Base-by-base conservation (phyloP, 2,113 vertebrate genomes). In the Probosciger aterrimus region DNA sequence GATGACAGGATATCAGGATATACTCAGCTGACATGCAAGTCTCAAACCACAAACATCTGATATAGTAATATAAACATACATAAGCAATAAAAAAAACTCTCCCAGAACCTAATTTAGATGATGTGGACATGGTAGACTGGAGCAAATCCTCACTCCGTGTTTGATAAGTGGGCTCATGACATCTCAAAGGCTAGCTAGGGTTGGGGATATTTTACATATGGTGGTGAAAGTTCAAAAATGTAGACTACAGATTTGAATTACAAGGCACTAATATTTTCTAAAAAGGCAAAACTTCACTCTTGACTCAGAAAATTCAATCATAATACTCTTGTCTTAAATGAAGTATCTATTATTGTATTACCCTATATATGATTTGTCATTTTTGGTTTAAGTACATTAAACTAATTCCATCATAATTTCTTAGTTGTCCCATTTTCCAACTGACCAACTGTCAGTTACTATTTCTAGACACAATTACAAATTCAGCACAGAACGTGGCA, bases 401-500 rank as follows among this genome's bases (percentile, higher is more conserved):
- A 60, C 17, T 69, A 69, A 82, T 39, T 68, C 37, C 63, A 93
- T 44, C 37, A 31, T 73, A 24, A 73, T 76, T 91, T 73, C 53
- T 77, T 83, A 41, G 39, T 9, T 77, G 94, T 70, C 86, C 90
- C 59, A 63, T 90, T 93, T 95, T 94, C 79, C 82, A 90, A 1
- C 24, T 94, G 95, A 93, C 92, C 95, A 94, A 69, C 85, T 94
- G 94, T 67, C 68, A 52, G 67, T 30, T 94, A 74, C 92, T 93
- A 87, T 93, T 95, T 88, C 59, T 63, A 91, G 94, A 57, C 37
- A 63, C 7, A 11, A 71, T 78, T 50, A 70, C 59, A 83, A 90
- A 88, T 46, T 52, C 79, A 92, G 67, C 68, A 55, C 71, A 76
- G 82, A 83, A 60, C 0, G 0, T 60, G 71, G 76, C 82, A 70